These are phyloP conservation scores for Megalops cyprinoides DNA, from an alignment of 2,797 vertebrate genomes.

Conservation along the genomic window DNA sequence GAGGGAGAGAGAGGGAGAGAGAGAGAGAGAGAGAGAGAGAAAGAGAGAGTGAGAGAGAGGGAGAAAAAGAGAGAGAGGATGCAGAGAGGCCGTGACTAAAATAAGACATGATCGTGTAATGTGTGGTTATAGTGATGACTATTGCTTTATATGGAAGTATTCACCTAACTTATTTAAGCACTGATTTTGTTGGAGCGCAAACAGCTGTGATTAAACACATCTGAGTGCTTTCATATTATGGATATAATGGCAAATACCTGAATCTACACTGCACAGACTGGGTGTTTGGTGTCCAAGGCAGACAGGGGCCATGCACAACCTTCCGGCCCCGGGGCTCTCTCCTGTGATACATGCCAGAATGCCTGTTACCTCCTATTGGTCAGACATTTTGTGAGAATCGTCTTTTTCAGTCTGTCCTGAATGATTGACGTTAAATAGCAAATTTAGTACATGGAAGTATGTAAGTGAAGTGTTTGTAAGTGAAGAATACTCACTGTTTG, in stretches of 20 bases:
- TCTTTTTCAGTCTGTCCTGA: no score
- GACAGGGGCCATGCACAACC: not conserved
- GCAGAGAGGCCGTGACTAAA: conserved; percentile 30
- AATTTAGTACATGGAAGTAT: no score
- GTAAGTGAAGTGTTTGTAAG: no score
- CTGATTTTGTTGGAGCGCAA: not conserved
- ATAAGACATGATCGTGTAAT: conserved; percentile 20
- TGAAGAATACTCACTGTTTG: not conserved
- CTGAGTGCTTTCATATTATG: no score
- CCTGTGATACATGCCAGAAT: no score
- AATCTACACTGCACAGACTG: not conserved
- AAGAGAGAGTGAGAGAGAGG: conserved; percentile 27
- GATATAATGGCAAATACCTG: not conserved
- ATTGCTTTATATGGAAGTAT: not conserved
- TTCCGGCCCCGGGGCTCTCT: no score
- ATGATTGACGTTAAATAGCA: no score
- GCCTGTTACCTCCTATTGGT: no score
- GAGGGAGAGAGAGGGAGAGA: conserved; percentile 42
- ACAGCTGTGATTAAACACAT: no score
- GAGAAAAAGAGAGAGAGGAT: conserved; percentile 22
- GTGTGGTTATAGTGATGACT: not conserved
- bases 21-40: conserved; percentile 32
- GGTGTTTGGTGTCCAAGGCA: not conserved
- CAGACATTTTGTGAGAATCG: no score
- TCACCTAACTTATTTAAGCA: not conserved